Conservation (phyloP, 2,797 vertebrate genomes). For the Phylloscopus collybita region DNA sequence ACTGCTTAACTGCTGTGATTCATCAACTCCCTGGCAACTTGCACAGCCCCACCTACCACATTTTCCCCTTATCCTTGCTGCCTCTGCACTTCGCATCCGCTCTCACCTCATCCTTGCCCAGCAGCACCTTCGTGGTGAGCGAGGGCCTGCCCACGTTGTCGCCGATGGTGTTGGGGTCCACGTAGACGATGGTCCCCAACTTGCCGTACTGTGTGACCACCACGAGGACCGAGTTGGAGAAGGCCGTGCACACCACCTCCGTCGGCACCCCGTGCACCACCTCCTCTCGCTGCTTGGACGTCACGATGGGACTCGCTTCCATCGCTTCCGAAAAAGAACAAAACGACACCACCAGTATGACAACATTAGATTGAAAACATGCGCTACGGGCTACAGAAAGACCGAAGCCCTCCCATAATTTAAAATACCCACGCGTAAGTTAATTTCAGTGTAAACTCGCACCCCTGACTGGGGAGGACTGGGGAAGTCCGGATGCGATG, state of each 20-base stretch:
- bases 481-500: neutral
- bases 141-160: constrained; percentile 83
- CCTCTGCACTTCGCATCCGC: neutral
- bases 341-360: rapidly evolving
- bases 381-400: rapidly evolving
- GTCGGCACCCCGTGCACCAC: constrained; percentile 87
- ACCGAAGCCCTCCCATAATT: rapidly evolving
- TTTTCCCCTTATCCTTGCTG: neutral
- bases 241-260: constrained; percentile 92
- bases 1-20: neutral
- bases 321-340: constrained; percentile 61
- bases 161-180: constrained; percentile 85
- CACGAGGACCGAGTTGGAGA: constrained; percentile 91
- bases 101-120: constrained; percentile 95
- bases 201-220: constrained; percentile 95
- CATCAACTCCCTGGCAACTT: neutral
- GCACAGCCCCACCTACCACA: neutral
- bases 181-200: constrained; percentile 89
- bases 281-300: constrained; percentile 84
- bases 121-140: constrained; percentile 89
- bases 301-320: constrained; percentile 81
- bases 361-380: neutral
- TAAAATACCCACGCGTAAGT: neutral
- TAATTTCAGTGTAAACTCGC: neutral
- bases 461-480: rapidly evolving